Evolutionary conservation across 1,140 invertebrate genomes (phyloP), one percentile per base, ranked within the genome.

Genomic region (Pygmarrhopalites habei): DNA sequence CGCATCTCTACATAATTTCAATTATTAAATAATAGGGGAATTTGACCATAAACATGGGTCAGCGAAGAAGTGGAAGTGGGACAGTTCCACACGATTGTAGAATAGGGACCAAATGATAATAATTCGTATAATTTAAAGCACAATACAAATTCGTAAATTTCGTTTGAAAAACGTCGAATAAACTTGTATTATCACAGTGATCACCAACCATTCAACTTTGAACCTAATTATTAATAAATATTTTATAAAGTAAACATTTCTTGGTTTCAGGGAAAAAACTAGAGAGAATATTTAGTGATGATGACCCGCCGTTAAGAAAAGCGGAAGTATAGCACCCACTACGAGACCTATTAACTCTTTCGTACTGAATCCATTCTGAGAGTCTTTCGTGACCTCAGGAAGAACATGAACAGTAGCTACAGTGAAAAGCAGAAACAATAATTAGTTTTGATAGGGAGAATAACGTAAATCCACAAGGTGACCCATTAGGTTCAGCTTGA

Each of bases 391-490:
- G 7, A 79, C 76, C 30, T 74, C 73, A 0, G 96, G 95, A 46
- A 99, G 76, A 2, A 99, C 94, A 77, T 99, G 96, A 1, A 98
- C 95, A 1, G 96, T 98, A 0, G 96, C 92, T 5, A 99, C n/a
- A n/a, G n/a, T n/a, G n/a, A n/a, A n/a, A n/a, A n/a, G n/a, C n/a
- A n/a, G n/a, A n/a, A n/a, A n/a, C n/a, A n/a, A n/a, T n/a, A n/a
- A n/a, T n/a, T n/a, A n/a, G n/a, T n/a, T n/a, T n/a, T n/a, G n/a
- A n/a, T n/a, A n/a, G n/a, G n/a, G n/a, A n/a, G n/a, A n/a, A n/a
- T n/a, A n/a, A n/a, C n/a, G n/a, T n/a, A n/a, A n/a, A n/a, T n/a
- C n/a, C n/a, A n/a, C n/a, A n/a, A n/a, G n/a, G n/a, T n/a, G n/a
- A n/a, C n/a, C n/a, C n/a, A n/a, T n/a, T n/a, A n/a, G n/a, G n/a